Base-by-base conservation (phyloP, 1,140 invertebrate genomes). In the Mizuhopecten yessoensis region DNA sequence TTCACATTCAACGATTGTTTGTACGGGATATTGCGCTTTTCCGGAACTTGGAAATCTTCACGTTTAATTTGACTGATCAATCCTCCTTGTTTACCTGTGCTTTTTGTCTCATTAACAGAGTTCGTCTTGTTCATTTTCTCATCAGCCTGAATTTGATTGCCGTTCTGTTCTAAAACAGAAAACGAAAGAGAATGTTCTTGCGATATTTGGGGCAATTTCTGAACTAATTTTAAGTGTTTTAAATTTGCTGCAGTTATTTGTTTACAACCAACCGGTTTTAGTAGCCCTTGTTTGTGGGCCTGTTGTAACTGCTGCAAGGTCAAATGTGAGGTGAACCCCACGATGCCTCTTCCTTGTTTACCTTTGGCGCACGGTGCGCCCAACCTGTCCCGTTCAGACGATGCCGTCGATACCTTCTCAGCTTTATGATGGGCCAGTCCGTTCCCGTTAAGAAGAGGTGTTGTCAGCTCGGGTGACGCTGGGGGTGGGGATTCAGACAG, bases 401-500 rank as follows among this genome's bases (percentile, higher is more conserved):
- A 75, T 13, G 57, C 57, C n/a, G 57, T 29, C 23, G 57, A n/a
- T 75, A 75, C 15, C 9, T 34, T 34, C 13, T 88, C 36, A 33
- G 33, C 17, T 88, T 29, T 86, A 3, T 90, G 39, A 34, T 87
- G 45, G 87, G 87, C 39, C 39, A 75, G 7, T 5, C 88, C 33
- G 49, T 87, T 57, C 15, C 42, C 49, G 33, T 90, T 90, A 0
- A 57, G 23, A n/a, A 49, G 34, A 11, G 45, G 87, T 20, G n/a
- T 86, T 45, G 20, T 42, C n/a, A 87, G 86, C 75, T 92, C 91
- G 33, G 90, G 89, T 15, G 89, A 88, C 33, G 92, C 49, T 88
- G 94, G 92, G 75, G 93, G 91, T 23, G 93, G 93, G 45, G 93
- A 90, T 39, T 90, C 89, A 39, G 94, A 93, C 86, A 95, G 92